Base-by-base conservation (phyloP, 2,113 vertebrate genomes). In the Thymallus thymallus region DNA sequence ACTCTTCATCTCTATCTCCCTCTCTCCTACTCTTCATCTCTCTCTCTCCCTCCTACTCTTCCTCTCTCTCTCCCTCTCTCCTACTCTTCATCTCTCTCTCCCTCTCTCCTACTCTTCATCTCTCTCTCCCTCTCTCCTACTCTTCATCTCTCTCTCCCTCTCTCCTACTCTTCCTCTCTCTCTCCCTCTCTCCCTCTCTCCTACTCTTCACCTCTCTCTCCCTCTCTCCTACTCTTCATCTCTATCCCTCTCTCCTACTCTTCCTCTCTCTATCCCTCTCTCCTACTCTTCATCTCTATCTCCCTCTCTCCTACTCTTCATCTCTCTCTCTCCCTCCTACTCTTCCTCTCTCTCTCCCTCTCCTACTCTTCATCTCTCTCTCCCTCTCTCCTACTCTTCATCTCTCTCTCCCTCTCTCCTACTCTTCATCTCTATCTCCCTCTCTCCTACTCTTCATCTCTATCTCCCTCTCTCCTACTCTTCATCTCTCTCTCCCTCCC, bases 51-150 rank as follows among this genome's bases (percentile, higher is more conserved):
- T 62, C 23, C 23, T 22, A n/a, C n/a, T 58, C 16, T 22, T 61
- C 58, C 61, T 18, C 48, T 55, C 78, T 79, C 77, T 72, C 82
- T 69, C 12, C 70, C 73, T 79, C 65, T n/a, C 73, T 32, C 5
- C 30, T 32, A 6, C 1, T 32, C 30, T 32, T 32, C 30, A n/a
- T n/a, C n/a, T n/a, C n/a, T n/a, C 30, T 65, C 32, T 41, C 64
- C 80, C 67, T 73, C 74, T 82, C 77, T 84, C 82, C 80, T 82
- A 60, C 26, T 58, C 18, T 58, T 16, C 18, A 16, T 58, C 56
- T n/a, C 1, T n/a, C 14, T 58, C 14, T n/a, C n/a, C n/a, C 56
- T 58, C 14, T 7, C 22, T 24, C 60, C 9, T 9, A 10, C 9
- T 23, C 58, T 61, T n/a, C 22, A n/a, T 10, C 58, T 24, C n/a